phyloP scores from a whole-genome alignment of 2,888 invertebrate species.

The Synergus umbraculus region DNA sequence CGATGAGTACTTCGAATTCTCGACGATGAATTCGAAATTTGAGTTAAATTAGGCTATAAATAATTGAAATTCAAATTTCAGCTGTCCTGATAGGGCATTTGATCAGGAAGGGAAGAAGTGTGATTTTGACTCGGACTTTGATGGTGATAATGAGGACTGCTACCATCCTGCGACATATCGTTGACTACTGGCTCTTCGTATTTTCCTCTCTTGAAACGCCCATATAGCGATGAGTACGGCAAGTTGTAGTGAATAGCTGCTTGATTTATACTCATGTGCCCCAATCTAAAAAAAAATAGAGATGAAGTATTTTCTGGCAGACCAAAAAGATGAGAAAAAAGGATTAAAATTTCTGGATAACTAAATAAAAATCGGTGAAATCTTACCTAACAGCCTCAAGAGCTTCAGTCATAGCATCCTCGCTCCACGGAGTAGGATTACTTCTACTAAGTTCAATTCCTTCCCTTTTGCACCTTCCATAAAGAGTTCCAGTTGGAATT shows the following conservation, averaged over 20 bases:
- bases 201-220: slow-evolving; percentile 92
- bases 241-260: slow-evolving; percentile 94
- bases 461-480: slow-evolving; percentile 92
- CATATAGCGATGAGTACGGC: slow-evolving; percentile 93
- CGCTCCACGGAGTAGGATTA: slow-evolving; percentile 96
- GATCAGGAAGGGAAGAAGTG: slow-evolving; percentile 75
- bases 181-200: slow-evolving; percentile 81
- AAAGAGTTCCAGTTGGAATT: slow-evolving; percentile 92
- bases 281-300: slow-evolving; percentile 81
- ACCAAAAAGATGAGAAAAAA: neutral
- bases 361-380: neutral
- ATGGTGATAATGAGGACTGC: slow-evolving; percentile 74
- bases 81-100: slow-evolving; percentile 77
- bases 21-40: slow-evolving; percentile 52
- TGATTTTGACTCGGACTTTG: slow-evolving; percentile 76
- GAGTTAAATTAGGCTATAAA: slow-evolving; percentile 57
- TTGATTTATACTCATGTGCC: slow-evolving; percentile 96
- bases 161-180: slow-evolving; percentile 76
- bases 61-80: slow-evolving; percentile 75
- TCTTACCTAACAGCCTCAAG: slow-evolving; percentile 90
- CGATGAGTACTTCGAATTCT: slow-evolving; percentile 12
- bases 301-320: neutral
- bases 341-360: no score
- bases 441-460: slow-evolving; percentile 93
- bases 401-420: slow-evolving; percentile 94